These are phyloP conservation scores for Clarias magur DNA, from an alignment of 2,113 vertebrate genomes.

Conservation along the genomic window DNA sequence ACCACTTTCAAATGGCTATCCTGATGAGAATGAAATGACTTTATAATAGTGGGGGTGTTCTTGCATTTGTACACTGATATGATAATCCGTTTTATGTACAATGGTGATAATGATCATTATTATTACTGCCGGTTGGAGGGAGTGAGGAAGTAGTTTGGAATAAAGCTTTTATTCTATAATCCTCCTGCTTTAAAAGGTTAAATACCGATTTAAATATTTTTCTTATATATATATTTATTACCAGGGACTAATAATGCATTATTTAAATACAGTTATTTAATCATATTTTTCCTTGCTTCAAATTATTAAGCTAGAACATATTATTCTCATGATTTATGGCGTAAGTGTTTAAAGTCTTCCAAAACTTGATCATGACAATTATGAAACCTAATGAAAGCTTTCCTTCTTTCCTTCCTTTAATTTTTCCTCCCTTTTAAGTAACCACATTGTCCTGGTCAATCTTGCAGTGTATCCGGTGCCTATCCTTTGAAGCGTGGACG, in stretches of 20 bases:
- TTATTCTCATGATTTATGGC: neutral
- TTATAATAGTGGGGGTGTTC: constrained; percentile 74
- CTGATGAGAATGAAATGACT: constrained; percentile 73
- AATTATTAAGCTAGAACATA: constrained; percentile 16
- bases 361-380: neutral
- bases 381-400: neutral
- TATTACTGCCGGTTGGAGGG: constrained; percentile 73
- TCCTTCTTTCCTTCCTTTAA: neutral
- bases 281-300: constrained; percentile 63
- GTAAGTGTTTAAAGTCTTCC: neutral
- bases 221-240: constrained; percentile 54
- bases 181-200: constrained; percentile 76
- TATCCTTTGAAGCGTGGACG: neutral
- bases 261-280: constrained; percentile 57
- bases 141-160: constrained; percentile 69
- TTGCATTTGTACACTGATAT: constrained; percentile 75
- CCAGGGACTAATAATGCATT: constrained; percentile 63
- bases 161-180: constrained; percentile 75
- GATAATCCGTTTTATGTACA: constrained; percentile 79
- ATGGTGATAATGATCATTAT: constrained; percentile 81
- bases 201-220: constrained; percentile 77
- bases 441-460: neutral
- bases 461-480: neutral
- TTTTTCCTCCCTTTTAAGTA: neutral
- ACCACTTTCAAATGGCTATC: constrained; percentile 59